A percentile compares a stretch with the other conserved stretches of the same genome.
phyloP scores from a whole-genome alignment of 2,113 vertebrate genomes.

The Barnardius zonarius region DNA sequence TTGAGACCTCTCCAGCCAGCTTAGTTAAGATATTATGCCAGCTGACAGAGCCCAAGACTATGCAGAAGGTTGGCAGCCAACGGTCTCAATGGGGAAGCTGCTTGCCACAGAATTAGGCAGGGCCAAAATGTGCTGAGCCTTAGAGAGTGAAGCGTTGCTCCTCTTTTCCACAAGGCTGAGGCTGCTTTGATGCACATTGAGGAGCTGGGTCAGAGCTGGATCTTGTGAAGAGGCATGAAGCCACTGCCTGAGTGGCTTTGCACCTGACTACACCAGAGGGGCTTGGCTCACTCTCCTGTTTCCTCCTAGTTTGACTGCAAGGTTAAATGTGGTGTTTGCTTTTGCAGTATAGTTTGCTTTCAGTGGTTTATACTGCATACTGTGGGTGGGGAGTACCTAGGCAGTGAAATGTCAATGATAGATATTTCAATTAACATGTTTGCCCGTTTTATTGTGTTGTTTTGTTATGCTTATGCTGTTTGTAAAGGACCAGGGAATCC shows the following conservation, averaged over 20 bases:
- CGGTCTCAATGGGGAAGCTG: not conserved
- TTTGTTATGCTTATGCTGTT: not conserved
- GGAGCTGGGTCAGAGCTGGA: not conserved
- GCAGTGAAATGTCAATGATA: not conserved
- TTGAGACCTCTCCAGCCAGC: not conserved
- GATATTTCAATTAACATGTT: not conserved
- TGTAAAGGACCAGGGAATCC: not conserved
- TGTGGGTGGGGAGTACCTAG: not conserved
- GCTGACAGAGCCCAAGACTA: not conserved
- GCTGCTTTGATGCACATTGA: not conserved
- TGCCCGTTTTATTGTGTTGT: not conserved
- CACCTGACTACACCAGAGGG: not conserved
- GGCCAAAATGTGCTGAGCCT: not conserved
- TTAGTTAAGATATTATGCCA: not conserved
- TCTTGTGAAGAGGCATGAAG: not conserved
- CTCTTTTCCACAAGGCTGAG: not conserved
- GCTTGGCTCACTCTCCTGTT: not conserved
- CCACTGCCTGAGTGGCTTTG: not conserved
- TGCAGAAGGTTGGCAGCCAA: not conserved
- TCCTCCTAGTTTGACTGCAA: not conserved
- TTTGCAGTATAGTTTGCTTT: not conserved
- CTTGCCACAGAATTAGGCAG: not conserved
- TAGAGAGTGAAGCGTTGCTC: not conserved
- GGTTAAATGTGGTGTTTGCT: not conserved
- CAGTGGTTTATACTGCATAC: not conserved